These are phyloP conservation scores for Drosophila colorata DNA, from an alignment of 2,888 invertebrate genomes.

Conservation along the genomic window DNA sequence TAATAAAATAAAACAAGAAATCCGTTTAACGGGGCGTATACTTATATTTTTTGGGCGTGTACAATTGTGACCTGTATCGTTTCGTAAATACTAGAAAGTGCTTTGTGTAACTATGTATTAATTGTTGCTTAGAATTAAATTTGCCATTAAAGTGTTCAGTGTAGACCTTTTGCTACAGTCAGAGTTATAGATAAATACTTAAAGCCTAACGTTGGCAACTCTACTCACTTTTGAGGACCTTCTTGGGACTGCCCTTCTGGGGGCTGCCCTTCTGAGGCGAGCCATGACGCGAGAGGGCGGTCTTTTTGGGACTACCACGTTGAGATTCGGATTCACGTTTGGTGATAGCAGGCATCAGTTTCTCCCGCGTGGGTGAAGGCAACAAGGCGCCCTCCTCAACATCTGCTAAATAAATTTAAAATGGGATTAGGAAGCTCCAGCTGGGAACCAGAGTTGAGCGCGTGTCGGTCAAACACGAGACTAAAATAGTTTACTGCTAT, in stretches of 20 bases:
- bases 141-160: slow-evolving; percentile 37
- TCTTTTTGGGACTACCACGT: slow-evolving; percentile 85
- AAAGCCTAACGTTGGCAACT: neutral
- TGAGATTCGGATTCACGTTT: slow-evolving; percentile 85
- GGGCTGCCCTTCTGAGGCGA: slow-evolving; percentile 86
- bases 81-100: slow-evolving; percentile 52
- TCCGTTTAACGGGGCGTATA: slow-evolving; percentile 56
- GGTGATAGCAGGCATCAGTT: slow-evolving; percentile 89
- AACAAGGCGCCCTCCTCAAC: slow-evolving; percentile 89
- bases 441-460: neutral
- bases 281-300: slow-evolving; percentile 84
- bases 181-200: neutral
- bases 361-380: slow-evolving; percentile 90
- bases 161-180: slow-evolving; percentile 48
- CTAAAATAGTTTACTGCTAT: neutral
- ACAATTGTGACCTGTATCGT: slow-evolving; percentile 49
- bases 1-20: slow-evolving; percentile 33
- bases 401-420: slow-evolving; percentile 74
- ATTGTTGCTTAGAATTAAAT: slow-evolving; percentile 59
- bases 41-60: slow-evolving; percentile 63
- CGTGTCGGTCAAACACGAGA: neutral
- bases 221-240: slow-evolving; percentile 85
- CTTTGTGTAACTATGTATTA: slow-evolving; percentile 49
- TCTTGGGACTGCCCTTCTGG: slow-evolving; percentile 87
- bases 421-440: neutral